A percentile compares a stretch with the other conserved stretches of the same genome.
Evolutionary conservation across 2,113 vertebrate species (phyloP).

Genomic region (Psephotus haematonotus): DNA sequence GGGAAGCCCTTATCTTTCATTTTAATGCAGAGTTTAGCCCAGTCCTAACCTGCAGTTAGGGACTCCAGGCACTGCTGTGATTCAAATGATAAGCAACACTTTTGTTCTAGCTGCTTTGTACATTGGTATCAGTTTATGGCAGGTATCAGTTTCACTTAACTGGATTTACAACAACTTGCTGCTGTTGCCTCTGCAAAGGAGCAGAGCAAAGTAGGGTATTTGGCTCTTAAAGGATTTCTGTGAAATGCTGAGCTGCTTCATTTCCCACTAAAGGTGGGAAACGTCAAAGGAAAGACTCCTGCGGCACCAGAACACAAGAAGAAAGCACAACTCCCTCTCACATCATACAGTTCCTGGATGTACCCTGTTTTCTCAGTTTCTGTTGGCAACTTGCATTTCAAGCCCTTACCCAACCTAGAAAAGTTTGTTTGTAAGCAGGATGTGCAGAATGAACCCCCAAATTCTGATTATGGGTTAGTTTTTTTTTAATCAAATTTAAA

Average conservation of each 20-base stretch:
- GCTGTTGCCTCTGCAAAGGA: background rate
- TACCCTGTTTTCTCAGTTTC: background rate
- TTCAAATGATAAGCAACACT: background rate
- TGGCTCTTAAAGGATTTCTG: background rate
- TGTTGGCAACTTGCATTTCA: background rate
- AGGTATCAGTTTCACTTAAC: background rate
- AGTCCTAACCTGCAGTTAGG: background rate
- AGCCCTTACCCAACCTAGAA: background rate
- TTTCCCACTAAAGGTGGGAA: background rate
- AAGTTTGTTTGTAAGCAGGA: background rate
- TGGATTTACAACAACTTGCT: background rate
- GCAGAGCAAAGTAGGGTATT: background rate
- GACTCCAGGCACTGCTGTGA: background rate
- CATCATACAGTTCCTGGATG: background rate
- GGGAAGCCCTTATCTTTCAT: background rate
- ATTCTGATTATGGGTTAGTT: conserved; percentile 15
- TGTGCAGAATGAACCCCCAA: background rate
- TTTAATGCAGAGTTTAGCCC: background rate
- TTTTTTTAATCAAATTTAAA: conserved; percentile 14
- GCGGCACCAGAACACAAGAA: background rate
- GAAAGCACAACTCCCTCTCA: background rate
- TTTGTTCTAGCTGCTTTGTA: background rate
- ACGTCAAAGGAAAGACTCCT: background rate
- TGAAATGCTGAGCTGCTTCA: background rate
- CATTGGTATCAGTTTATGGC: background rate